Percentiles rank a stretch among this genome's conserved stretches.
Conservation (phyloP, 2,888 invertebrate genomes). For the Scaptomyza tumidula region DNA sequence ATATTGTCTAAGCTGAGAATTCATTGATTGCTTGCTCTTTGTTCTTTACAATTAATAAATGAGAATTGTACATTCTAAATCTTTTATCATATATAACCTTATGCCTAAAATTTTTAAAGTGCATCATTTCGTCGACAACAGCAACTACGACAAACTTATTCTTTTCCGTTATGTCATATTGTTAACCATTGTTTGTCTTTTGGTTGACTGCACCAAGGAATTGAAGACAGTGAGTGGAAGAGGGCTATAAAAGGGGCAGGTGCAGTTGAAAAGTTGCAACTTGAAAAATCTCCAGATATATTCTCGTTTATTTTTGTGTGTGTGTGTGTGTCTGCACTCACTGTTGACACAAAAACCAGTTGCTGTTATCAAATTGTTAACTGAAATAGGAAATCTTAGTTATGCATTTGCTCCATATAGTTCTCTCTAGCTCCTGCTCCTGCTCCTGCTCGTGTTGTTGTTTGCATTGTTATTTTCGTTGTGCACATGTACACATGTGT, state of each 20-base stretch:
- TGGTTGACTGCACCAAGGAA: constrained; percentile 56
- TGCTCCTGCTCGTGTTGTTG: constrained; percentile 23
- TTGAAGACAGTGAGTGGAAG: not conserved
- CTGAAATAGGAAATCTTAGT: constrained; percentile 78
- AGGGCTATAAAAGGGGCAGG: not conserved
- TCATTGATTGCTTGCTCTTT: not conserved
- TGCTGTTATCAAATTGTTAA: constrained; percentile 74
- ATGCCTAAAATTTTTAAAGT: not conserved
- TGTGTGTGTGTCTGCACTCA: constrained; percentile 19
- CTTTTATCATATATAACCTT: too few species aligned
- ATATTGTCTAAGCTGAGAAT: not conserved
- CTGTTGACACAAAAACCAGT: constrained; percentile 70
- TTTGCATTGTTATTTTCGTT: constrained; percentile 29
- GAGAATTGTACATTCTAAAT: not conserved
- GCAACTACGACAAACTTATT: not conserved
- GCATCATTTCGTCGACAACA: not conserved
- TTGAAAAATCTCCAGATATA: constrained; percentile 44
- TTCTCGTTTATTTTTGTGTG: constrained; percentile 9
- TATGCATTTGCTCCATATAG: constrained; percentile 62
- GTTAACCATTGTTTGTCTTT: constrained; percentile 63
- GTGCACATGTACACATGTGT: constrained; percentile 5
- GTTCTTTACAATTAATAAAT: not conserved
- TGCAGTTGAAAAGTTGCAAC: constrained; percentile 16
- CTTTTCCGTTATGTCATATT: constrained; percentile 61
- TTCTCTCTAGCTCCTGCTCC: constrained; percentile 34